These are phyloP conservation scores for Thomomys bottae DNA, from an alignment of 2,113 vertebrate genomes.

Conservation along the genomic window DNA sequence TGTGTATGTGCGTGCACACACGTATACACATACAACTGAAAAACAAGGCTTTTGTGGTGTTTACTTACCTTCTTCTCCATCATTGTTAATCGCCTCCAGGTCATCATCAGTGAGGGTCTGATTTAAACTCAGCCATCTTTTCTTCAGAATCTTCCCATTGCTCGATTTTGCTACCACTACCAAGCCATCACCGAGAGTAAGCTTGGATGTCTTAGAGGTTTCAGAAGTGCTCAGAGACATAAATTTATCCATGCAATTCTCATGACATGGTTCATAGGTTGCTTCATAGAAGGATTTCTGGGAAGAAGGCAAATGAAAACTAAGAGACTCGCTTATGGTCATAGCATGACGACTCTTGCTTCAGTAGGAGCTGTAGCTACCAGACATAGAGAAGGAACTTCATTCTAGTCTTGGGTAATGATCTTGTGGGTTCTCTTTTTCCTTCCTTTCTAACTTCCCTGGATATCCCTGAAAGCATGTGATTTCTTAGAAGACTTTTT, in stretches of 20 bases:
- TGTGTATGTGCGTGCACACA: too few species aligned
- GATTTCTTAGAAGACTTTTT: background rate
- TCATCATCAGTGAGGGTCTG: background rate
- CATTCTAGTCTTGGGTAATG: background rate
- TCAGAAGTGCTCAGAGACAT: slow-evolving; percentile 9
- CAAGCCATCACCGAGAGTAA: background rate
- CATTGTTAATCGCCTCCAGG: background rate
- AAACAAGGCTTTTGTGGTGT: background rate
- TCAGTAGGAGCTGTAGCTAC: background rate
- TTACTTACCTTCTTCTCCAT: slow-evolving; percentile 57
- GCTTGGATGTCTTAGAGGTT: background rate
- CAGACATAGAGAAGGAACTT: background rate
- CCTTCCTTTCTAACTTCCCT: background rate
- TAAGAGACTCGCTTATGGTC: background rate
- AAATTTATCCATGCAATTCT: background rate
- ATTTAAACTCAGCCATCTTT: slow-evolving; percentile 39
- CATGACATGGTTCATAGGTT: background rate
- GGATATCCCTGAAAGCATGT: background rate
- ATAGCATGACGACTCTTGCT: background rate
- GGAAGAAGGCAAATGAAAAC: background rate
- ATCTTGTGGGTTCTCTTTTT: fast-evolving
- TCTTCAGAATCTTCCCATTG: slow-evolving; percentile 56
- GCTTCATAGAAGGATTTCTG: slow-evolving; percentile 75
- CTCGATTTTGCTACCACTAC: background rate
- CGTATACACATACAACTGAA: background rate